Evolutionary conservation across 2,888 invertebrate genomes (phyloP).

Genomic region (Hypsopygia costalis): DNA sequence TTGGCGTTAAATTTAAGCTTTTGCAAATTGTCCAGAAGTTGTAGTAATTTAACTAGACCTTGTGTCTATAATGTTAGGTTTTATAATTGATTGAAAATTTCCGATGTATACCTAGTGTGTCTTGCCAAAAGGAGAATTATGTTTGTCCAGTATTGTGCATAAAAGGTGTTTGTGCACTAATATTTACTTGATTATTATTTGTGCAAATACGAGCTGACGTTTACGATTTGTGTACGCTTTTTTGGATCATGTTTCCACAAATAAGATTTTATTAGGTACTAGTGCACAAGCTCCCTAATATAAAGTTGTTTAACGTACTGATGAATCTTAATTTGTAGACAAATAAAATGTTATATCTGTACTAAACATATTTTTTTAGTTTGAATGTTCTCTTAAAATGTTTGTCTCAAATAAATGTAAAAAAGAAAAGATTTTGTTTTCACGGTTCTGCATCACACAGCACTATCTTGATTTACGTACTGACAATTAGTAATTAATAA

Average conservation of each 20-base stretch:
- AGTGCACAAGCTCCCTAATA: too few relatives aligned
- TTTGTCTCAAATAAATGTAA: constrained; percentile 37
- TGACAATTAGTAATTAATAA: too few relatives aligned
- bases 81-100: constrained; percentile 17
- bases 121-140: constrained; percentile 25
- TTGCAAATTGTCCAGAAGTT: constrained; percentile 34
- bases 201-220: too few relatives aligned
- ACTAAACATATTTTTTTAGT: constrained; percentile 25
- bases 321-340: constrained; percentile 19
- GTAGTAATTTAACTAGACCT: constrained; percentile 22
- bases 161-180: constrained; percentile 5
- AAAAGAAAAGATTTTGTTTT: constrained; percentile 11
- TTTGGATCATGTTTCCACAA: too few relatives aligned
- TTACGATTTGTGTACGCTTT: too few relatives aligned
- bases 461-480: too few relatives aligned
- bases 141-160: constrained; percentile 24
- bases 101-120: constrained; percentile 15
- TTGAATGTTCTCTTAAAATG: constrained; percentile 29
- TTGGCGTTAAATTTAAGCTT: constrained; percentile 38
- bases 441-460: too few relatives aligned
- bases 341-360: constrained; percentile 17
- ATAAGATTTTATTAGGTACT: too few relatives aligned
- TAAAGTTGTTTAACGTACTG: constrained; percentile 20
- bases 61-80: constrained; percentile 15
- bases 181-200: too few relatives aligned